Percentiles rank a stretch among this genome's conserved stretches.
Evolutionary conservation across 2,113 vertebrate species (phyloP).

Genomic region (Dipodomys ordii): DNA sequence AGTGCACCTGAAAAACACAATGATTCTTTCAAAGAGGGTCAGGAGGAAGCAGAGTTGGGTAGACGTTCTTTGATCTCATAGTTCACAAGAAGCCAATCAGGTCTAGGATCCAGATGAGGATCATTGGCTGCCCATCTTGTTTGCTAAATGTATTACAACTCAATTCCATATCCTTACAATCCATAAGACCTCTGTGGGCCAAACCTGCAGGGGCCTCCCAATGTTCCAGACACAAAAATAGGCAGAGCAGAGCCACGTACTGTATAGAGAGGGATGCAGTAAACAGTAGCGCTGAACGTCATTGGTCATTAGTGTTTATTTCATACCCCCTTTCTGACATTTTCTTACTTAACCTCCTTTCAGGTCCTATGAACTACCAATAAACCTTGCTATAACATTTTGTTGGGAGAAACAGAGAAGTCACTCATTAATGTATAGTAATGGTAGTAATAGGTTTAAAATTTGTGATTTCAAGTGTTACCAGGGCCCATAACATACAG

Average conservation of each 20-base stretch:
- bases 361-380: background rate
- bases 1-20: constrained; percentile 32
- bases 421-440: background rate
- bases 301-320: constrained; percentile 18
- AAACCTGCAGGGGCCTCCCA: constrained; percentile 8
- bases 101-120: constrained; percentile 45
- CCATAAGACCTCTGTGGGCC: background rate
- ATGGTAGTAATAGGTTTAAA: background rate
- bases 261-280: background rate
- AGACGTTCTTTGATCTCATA: constrained; percentile 13
- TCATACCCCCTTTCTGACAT: background rate
- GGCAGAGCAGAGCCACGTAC: constrained; percentile 1
- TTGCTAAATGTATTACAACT: background rate
- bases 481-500: background rate
- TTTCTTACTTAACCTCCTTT: constrained; percentile 33
- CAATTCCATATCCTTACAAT: background rate
- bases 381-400: constrained; percentile 17
- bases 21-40: constrained; percentile 5
- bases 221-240: background rate
- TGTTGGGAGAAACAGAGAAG: constrained; percentile 35
- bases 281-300: background rate
- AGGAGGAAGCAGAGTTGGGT: background rate
- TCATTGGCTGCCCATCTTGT: constrained; percentile 3
- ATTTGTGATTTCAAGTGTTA: constrained; percentile 29
- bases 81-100: constrained; percentile 24